Conservation (phyloP, 2,113 vertebrate species). For the Takifugu bimaculatus region DNA sequence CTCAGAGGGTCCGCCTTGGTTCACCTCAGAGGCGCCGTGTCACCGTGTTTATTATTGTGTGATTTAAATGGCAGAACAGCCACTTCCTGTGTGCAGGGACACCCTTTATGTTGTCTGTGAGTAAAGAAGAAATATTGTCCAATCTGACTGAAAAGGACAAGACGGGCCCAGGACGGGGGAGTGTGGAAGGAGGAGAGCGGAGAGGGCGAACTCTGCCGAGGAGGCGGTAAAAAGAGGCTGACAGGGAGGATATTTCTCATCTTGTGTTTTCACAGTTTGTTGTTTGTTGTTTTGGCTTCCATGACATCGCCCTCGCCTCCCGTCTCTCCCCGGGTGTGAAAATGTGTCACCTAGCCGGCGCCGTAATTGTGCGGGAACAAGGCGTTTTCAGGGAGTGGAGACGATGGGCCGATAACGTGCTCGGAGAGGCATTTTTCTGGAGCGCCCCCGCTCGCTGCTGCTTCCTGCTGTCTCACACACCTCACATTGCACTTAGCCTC, state of each 20-base stretch:
- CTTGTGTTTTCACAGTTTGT: constrained; percentile 20
- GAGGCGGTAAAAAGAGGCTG: constrained; percentile 27
- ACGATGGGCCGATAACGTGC: constrained; percentile 55
- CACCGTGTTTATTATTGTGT: too few species aligned
- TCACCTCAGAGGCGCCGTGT: too few species aligned
- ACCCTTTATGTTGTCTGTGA: too few species aligned
- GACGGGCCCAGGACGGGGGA: constrained; percentile 15
- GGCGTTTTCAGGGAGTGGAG: constrained; percentile 46
- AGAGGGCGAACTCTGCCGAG: constrained; percentile 21
- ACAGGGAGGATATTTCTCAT: constrained; percentile 32
- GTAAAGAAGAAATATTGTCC: too few species aligned
- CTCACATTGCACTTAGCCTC: constrained; percentile 16
- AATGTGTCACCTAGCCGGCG: constrained; percentile 46
- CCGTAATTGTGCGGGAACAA: constrained; percentile 46
- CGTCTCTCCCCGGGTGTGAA: constrained; percentile 32
- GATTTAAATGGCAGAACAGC: too few species aligned
- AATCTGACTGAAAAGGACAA: constrained; percentile 15
- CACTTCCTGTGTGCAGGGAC: too few species aligned
- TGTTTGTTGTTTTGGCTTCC: constrained; percentile 16
- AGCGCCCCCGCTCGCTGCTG: constrained; percentile 21
- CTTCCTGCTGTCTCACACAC: constrained; percentile 25
- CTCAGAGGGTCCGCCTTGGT: too few species aligned
- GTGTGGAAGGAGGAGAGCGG: constrained; percentile 37
- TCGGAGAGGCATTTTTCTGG: constrained; percentile 43
- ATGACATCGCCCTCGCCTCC: constrained; percentile 24